Evolutionary conservation across 2,113 vertebrate species (phyloP).

Genomic region (Accipiter cooperii): DNA sequence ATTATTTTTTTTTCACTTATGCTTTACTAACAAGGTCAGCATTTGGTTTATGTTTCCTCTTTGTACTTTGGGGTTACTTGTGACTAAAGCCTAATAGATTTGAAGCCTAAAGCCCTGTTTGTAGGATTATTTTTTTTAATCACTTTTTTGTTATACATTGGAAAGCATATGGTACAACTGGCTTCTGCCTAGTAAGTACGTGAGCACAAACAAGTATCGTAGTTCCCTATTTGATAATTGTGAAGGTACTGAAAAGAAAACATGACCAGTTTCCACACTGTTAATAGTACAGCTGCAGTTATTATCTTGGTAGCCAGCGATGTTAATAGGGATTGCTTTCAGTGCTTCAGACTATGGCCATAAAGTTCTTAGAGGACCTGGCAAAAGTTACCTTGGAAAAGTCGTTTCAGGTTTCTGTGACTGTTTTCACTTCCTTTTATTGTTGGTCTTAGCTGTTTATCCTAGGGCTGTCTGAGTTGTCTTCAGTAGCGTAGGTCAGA

Average conservation of each 20-base stretch:
- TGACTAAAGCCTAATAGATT: background rate
- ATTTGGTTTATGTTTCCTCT: constrained; percentile 26
- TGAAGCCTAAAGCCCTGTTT: background rate
- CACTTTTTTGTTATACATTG: background rate
- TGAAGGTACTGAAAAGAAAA: background rate
- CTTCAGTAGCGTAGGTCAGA: background rate
- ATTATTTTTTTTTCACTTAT: background rate
- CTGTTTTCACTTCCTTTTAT: background rate
- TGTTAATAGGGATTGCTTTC: background rate
- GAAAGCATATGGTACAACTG: background rate
- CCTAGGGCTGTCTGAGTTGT: background rate
- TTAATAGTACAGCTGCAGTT: background rate
- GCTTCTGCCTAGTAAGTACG: background rate
- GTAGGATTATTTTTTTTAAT: background rate
- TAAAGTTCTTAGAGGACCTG: background rate
- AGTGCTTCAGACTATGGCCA: background rate
- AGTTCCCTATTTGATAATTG: background rate
- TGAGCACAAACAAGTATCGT: background rate
- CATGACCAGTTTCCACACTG: background rate
- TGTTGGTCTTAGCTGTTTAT: background rate
- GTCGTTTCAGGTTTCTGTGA: background rate
- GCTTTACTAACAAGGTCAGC: background rate
- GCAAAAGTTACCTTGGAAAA: background rate
- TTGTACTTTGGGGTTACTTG: background rate
- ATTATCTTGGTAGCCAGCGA: background rate